Percentiles rank a stretch among this genome's conserved stretches.
phyloP scores from a whole-genome alignment of 2,797 vertebrate species.

The Chromobotia macracanthus region DNA sequence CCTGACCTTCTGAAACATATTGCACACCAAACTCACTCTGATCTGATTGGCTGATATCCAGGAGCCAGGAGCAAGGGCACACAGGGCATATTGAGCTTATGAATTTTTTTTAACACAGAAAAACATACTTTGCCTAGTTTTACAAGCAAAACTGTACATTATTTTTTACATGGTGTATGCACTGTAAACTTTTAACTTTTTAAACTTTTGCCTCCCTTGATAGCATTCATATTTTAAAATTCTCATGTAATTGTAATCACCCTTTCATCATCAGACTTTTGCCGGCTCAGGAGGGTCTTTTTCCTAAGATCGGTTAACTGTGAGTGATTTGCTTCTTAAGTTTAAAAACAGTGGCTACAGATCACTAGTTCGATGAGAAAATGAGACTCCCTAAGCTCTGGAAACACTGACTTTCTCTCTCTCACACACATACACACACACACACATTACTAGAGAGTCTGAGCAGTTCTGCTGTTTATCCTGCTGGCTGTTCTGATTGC shows the following conservation, averaged over 20 bases:
- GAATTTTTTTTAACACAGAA: no score
- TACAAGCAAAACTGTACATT: no score
- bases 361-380: constrained; percentile 18
- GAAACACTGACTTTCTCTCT: no score
- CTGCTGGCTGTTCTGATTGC: constrained; percentile 27
- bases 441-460: constrained; percentile 31
- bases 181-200: no score
- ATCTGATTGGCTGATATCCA: background rate
- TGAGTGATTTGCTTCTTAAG: background rate
- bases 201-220: background rate
- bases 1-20: background rate
- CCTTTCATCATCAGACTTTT: constrained; percentile 8
- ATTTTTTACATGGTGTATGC: no score
- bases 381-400: background rate
- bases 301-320: background rate
- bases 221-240: background rate
- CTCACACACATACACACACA: background rate
- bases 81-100: no score
- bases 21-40: no score
- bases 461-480: constrained; percentile 44
- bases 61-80: no score
- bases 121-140: no score
- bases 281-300: background rate
- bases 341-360: constrained; percentile 23
- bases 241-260: background rate